phyloP scores from a whole-genome alignment of 2,797 vertebrate genomes.

The Phrynocephalus guinanensis region DNA sequence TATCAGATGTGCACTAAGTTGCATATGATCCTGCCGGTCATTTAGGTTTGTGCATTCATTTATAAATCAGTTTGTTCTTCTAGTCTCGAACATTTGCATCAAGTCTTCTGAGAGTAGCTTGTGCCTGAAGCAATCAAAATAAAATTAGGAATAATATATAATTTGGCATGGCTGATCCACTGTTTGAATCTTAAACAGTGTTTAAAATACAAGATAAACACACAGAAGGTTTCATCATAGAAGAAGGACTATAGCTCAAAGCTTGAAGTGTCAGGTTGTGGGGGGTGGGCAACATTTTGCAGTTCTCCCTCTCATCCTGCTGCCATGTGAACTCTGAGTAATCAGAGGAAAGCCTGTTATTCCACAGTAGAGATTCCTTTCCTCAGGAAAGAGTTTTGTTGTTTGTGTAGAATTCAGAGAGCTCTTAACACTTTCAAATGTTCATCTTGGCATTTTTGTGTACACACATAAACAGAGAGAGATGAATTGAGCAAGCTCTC shows the following conservation, averaged over 20 bases:
- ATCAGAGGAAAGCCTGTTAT: no score
- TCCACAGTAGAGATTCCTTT: no score
- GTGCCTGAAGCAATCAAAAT: neutral
- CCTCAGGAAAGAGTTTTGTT: no score
- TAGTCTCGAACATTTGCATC: neutral
- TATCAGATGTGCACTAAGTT: neutral
- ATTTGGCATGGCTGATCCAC: neutral
- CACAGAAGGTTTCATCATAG: neutral
- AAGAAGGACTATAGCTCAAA: neutral
- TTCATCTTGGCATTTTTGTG: no score
- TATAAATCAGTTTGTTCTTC: neutral
- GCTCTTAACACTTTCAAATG: no score
- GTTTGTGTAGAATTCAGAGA: no score
- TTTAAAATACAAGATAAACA: neutral
- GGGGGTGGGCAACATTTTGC: no score
- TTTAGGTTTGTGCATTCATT: neutral
- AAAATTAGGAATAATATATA: neutral
- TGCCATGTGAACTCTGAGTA: no score
- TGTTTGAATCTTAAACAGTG: neutral
- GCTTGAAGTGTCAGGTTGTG: no score
- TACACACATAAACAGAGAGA: no score
- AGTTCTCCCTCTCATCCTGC: no score
- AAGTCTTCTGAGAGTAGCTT: neutral
- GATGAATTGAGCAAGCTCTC: no score
- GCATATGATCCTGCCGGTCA: neutral